phyloP scores from a whole-genome alignment of 2,888 invertebrate species.

The Dyspetes luteomarginatus region DNA sequence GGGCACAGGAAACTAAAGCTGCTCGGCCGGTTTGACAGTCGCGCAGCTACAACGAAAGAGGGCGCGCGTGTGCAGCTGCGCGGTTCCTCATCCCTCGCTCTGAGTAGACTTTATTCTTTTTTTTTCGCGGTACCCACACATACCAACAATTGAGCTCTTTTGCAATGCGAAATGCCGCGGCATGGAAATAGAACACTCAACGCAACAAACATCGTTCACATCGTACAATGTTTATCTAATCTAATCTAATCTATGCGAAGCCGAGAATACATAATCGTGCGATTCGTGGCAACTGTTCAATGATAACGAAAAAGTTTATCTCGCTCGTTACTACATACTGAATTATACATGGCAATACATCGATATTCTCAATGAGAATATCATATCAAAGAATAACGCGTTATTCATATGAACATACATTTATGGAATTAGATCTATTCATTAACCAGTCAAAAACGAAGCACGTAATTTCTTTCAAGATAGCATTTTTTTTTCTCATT shows the following conservation, averaged over 20 bases:
- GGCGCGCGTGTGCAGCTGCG: slow-evolving; percentile 34
- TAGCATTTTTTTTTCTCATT: background rate
- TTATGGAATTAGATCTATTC: too few relatives aligned
- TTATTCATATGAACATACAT: too few relatives aligned
- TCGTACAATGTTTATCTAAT: slow-evolving; percentile 32
- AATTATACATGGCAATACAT: too few relatives aligned
- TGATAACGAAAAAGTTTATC: background rate
- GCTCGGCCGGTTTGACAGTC: slow-evolving; percentile 37
- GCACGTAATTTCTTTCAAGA: too few relatives aligned
- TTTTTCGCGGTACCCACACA: background rate
- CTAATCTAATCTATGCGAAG: slow-evolving; percentile 5
- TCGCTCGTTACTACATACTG: background rate
- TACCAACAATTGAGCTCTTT: background rate
- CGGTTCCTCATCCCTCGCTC: slow-evolving; percentile 16
- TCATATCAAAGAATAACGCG: too few relatives aligned
- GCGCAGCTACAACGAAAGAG: slow-evolving; percentile 29
- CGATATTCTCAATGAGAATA: too few relatives aligned
- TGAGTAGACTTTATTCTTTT: background rate
- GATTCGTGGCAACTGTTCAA: background rate
- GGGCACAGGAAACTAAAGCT: slow-evolving; percentile 48
- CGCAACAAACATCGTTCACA: background rate
- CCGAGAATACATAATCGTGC: slow-evolving; percentile 14
- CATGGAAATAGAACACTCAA: slow-evolving; percentile 13
- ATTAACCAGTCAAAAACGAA: too few relatives aligned
- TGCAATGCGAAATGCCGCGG: slow-evolving; percentile 5